Base-by-base conservation (phyloP, 2,797 vertebrate genomes). In the Triplophysa yarkandensis region DNA sequence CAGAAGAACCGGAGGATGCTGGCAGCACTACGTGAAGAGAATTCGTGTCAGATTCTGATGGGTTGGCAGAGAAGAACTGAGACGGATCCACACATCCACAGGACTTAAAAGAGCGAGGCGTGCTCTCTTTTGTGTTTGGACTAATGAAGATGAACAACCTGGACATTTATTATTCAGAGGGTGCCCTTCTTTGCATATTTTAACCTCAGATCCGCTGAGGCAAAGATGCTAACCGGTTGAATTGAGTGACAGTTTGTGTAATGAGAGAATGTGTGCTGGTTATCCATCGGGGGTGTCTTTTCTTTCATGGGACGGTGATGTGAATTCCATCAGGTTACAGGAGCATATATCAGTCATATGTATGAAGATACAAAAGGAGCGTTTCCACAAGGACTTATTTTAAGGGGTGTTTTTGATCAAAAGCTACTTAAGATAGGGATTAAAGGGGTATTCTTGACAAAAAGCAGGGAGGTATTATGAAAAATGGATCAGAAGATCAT, bases 21-120 rank as follows among this genome's bases (percentile, higher is more conserved):
- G 86, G 79, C 50, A 57, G 36, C 25, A 64, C 70, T 84, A 87
- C 84, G 86, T 88, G 88, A 71, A 72, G 80, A 71, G 79, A 88
- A 77, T 80, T 62, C 34, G 71, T 65, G 61, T 66, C 71, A 71
- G 55, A 58, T 23, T 68, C 54, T 77, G 66, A 69, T 30, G 21
- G 43, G 60, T 41, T 72, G 55, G 36, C 58, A 50, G 70, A 64
- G 46, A 46, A 68, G 66, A 52, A 70, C 65, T 14, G 69, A 52
- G 19, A 43, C 30, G 30, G 34, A 39, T 64, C 5, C 61, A 65
- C 44, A 55, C 68, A 34, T n/a, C 23, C 72, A 21, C 16, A 68
- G 77, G 60, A 73, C 57, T 68, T 78, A 72, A 78, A 68, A 78
- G 70, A 63, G 36, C 46, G 39, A 70, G 71, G 64, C 25, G n/a